These are phyloP conservation scores for Craseonycteris thonglongyai DNA, from an alignment of 2,113 vertebrate species.

Conservation along the genomic window DNA sequence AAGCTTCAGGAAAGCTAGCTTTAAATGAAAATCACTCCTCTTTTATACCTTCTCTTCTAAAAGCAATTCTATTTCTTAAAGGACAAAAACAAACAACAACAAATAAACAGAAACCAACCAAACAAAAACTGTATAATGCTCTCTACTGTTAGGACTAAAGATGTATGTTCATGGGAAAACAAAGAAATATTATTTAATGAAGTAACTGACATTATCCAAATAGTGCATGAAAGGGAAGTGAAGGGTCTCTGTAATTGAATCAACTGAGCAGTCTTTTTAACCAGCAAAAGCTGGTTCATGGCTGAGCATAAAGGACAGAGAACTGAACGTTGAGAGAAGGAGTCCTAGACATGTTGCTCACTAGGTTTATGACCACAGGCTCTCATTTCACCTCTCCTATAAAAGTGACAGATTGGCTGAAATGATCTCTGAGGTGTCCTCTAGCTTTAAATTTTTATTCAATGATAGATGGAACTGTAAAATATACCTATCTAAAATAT, in stretches of 20 bases:
- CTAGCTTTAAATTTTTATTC: conserved; percentile 37
- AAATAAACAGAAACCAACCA: no score
- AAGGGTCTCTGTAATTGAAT: background rate
- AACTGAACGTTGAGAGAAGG: background rate
- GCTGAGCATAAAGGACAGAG: background rate
- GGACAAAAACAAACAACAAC: background rate
- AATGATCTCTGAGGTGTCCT: conserved; percentile 26
- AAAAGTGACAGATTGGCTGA: conserved; percentile 15
- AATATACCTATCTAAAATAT: conserved; percentile 25
- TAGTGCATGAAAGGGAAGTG: background rate
- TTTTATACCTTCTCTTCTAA: background rate
- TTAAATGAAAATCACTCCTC: conserved; percentile 56
- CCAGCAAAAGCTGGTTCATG: background rate
- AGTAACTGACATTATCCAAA: conserved; percentile 51
- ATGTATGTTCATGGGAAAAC: conserved; percentile 46
- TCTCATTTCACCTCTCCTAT: background rate
- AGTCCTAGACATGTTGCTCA: background rate
- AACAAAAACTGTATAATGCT: no score
- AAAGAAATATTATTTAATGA: background rate
- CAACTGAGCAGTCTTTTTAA: background rate
- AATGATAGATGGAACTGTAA: conserved; percentile 20
- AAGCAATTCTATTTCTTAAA: conserved; percentile 62
- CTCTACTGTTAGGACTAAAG: background rate
- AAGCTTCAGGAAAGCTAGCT: conserved; percentile 54
- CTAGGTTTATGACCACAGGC: background rate